These are phyloP conservation scores for Anthoscopus minutus DNA, from an alignment of 2,113 vertebrate species.

Conservation along the genomic window DNA sequence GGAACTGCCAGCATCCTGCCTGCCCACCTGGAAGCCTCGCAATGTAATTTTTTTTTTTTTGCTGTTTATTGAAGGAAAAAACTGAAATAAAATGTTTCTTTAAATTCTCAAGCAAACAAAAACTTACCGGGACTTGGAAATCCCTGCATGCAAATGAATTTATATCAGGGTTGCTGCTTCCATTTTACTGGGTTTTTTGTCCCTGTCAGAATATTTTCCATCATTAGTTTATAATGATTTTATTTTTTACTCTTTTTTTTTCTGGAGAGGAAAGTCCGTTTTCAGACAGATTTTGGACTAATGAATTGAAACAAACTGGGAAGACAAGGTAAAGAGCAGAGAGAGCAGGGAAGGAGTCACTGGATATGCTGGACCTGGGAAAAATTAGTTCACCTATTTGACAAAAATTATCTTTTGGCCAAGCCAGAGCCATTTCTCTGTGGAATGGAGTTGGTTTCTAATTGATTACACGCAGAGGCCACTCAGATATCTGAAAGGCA, in stretches of 20 bases:
- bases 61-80: not conserved
- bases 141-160: not conserved
- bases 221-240: not conserved
- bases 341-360: not conserved
- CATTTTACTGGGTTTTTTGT: not conserved
- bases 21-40: not conserved
- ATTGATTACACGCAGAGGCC: not conserved
- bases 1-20: not conserved
- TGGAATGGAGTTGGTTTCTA: not conserved
- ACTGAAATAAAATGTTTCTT: not conserved
- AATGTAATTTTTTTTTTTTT: not conserved
- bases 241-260: not conserved
- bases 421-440: not conserved
- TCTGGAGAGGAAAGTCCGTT: not conserved
- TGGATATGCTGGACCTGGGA: not conserved
- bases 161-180: not conserved
- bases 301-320: not conserved
- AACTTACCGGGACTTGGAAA: not conserved
- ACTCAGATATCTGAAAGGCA: not conserved
- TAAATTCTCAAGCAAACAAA: not conserved
- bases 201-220: not conserved
- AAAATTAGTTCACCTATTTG: not conserved
- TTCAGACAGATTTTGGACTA: not conserved
- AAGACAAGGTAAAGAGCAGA: not conserved
- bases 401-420: not conserved